Conservation (phyloP, 2,888 invertebrate species). For the Scaptomyza caliginosa region DNA sequence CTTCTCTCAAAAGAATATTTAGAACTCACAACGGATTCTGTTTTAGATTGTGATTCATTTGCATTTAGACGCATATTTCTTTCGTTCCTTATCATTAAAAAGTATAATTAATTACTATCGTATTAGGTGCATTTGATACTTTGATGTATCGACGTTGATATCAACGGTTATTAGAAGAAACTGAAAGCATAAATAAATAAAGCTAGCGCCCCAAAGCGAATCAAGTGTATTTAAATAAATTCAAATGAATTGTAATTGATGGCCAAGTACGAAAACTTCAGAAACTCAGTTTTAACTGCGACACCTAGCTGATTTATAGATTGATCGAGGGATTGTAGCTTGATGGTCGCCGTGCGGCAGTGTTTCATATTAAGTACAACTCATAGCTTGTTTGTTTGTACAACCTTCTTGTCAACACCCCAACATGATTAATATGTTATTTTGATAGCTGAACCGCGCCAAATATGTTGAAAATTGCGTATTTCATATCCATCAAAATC, state of each 20-base stretch:
- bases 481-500: slow-evolving; percentile 12
- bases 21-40: slow-evolving; percentile 33
- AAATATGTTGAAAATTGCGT: slow-evolving; percentile 43
- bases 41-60: slow-evolving; percentile 66
- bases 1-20: slow-evolving; percentile 10
- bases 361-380: slow-evolving; percentile 26
- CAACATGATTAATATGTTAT: slow-evolving; percentile 35
- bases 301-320: slow-evolving; percentile 39
- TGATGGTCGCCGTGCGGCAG: slow-evolving; percentile 25
- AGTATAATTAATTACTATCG: slow-evolving; percentile 70
- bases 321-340: slow-evolving; percentile 25
- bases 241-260: slow-evolving; percentile 77
- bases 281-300: slow-evolving; percentile 18
- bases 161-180: slow-evolving; percentile 22
- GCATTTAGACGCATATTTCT: slow-evolving; percentile 52
- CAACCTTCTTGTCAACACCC: slow-evolving; percentile 62
- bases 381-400: background rate
- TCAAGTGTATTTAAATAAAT: slow-evolving; percentile 78
- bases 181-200: slow-evolving; percentile 18
- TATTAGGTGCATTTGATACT: slow-evolving; percentile 56
- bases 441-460: slow-evolving; percentile 29
- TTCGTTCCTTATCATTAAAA: slow-evolving; percentile 52
- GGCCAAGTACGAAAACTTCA: slow-evolving; percentile 19
- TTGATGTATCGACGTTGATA: slow-evolving; percentile 60
- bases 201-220: slow-evolving; percentile 36